These are phyloP conservation scores for Chiridota heheva DNA, from an alignment of 35 echinoderm and acorn worm genomes.

Conservation along the genomic window DNA sequence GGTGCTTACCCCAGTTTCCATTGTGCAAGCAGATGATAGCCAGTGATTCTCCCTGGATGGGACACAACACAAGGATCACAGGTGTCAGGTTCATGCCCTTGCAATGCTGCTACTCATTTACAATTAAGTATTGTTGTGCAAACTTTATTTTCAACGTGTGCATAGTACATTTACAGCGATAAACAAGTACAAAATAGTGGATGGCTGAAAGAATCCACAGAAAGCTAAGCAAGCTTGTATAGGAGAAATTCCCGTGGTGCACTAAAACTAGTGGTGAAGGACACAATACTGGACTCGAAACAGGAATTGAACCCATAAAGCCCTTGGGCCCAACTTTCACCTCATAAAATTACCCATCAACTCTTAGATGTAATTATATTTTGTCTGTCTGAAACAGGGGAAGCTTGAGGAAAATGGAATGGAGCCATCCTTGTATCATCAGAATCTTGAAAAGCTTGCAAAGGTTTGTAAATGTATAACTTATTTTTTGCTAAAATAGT, in stretches of 20 bases:
- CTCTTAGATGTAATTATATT: constrained; percentile 1
- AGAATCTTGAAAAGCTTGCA: constrained; percentile 78
- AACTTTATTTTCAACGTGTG: not conserved
- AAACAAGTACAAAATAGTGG: not conserved
- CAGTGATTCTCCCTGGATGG: no score
- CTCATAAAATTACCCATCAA: not conserved
- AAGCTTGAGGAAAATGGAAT: constrained; percentile 64
- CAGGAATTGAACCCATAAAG: not conserved
- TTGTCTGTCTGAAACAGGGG: constrained; percentile 33
- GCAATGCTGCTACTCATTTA: not conserved
- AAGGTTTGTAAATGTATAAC: constrained; percentile 46
- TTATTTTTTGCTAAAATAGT: not conserved
- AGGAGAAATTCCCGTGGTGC: not conserved
- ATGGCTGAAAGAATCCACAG: not conserved
- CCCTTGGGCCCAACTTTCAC: not conserved
- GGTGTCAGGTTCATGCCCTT: no score
- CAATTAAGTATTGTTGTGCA: not conserved
- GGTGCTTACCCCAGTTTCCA: no score
- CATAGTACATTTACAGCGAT: not conserved
- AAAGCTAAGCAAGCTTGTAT: not conserved
- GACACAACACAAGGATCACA: not conserved
- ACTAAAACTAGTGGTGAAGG: not conserved
- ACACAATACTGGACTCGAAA: not conserved
- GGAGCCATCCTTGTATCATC: constrained; percentile 67
- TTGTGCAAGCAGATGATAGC: no score